These are phyloP conservation scores for Nannoperca australis DNA, from an alignment of 2,797 vertebrate genomes.

Conservation along the genomic window DNA sequence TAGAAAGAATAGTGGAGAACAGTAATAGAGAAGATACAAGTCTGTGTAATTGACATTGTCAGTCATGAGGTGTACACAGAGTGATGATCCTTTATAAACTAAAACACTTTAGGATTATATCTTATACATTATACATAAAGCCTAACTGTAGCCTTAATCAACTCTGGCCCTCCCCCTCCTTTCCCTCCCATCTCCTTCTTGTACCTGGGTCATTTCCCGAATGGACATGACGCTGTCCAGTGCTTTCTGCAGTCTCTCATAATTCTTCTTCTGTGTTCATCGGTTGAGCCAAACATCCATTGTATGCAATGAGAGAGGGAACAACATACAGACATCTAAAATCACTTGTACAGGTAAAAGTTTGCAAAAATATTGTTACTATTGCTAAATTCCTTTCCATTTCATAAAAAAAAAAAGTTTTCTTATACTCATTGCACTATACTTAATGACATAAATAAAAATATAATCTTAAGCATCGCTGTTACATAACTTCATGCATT, in stretches of 20 bases:
- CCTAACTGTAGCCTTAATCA: not conserved
- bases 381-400: not conserved
- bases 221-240: constrained; percentile 99
- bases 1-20: not conserved
- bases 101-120: not conserved
- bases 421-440: not conserved
- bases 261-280: constrained; percentile 97
- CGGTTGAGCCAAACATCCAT: constrained; percentile 73
- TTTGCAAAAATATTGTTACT: not conserved
- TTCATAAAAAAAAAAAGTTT: not conserved
- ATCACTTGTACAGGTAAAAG: constrained; percentile 35
- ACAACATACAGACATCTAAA: constrained; percentile 73
- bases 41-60: not conserved
- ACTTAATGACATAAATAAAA: not conserved
- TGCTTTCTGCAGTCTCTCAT: constrained; percentile 98
- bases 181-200: constrained; percentile 29
- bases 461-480: not conserved
- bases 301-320: constrained; percentile 64
- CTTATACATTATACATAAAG: not conserved
- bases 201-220: constrained; percentile 99
- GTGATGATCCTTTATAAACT: not conserved
- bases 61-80: not conserved
- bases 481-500: not conserved
- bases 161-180: not conserved
- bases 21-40: not conserved